phyloP scores from a whole-genome alignment of 1,140 invertebrate genomes.

The Goniozus legneri region DNA sequence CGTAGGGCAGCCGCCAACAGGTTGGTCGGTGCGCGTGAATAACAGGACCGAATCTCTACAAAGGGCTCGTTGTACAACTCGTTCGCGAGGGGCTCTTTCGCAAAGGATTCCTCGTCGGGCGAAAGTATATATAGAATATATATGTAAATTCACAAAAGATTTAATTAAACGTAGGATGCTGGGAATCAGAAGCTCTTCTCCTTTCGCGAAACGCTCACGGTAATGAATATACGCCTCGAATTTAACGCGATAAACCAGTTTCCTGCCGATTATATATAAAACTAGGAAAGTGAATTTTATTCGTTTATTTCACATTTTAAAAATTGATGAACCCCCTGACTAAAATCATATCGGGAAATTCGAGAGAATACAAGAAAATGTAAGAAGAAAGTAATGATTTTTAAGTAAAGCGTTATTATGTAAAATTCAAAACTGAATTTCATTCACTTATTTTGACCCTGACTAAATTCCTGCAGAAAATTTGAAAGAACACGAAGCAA shows the following conservation, averaged over 20 bases:
- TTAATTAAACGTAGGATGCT: slow-evolving; percentile 52
- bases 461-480: no score
- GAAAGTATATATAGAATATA: slow-evolving; percentile 28
- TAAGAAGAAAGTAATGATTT: no score
- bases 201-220: not conserved
- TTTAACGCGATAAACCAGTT: not conserved
- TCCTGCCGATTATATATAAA: not conserved
- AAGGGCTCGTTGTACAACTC: slow-evolving; percentile 29
- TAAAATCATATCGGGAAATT: no score
- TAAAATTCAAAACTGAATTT: no score
- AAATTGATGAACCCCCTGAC: no score
- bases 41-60: slow-evolving; percentile 39
- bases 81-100: slow-evolving; percentile 27
- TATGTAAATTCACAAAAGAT: slow-evolving; percentile 53
- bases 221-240: not conserved
- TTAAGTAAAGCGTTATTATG: no score
- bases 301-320: no score
- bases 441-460: no score
- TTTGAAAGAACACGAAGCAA: no score
- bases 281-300: no score
- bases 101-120: slow-evolving; percentile 38
- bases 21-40: not conserved
- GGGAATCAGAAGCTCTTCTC: no score
- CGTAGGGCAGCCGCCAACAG: slow-evolving; percentile 12
- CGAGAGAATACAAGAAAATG: no score